Conservation (phyloP, 2,797 vertebrate genomes). For the Poeciliopsis infans region DNA sequence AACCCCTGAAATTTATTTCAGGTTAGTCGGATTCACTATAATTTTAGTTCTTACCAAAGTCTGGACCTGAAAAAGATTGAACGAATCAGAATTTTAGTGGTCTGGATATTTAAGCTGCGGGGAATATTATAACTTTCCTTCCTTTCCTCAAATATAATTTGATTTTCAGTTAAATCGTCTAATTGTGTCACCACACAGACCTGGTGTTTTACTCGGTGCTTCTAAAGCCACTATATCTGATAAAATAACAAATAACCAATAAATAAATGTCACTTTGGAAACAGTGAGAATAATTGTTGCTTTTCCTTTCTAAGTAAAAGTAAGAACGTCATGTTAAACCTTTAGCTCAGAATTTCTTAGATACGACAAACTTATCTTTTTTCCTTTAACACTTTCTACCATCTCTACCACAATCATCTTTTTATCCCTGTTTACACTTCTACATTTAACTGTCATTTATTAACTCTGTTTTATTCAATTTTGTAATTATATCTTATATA, state of each 20-base stretch:
- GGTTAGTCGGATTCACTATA: neutral
- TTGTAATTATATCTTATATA: neutral
- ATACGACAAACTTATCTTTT: neutral
- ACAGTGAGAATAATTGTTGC: neutral
- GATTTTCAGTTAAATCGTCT: neutral
- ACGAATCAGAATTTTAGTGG: neutral
- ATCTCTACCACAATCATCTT: neutral
- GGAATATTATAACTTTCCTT: neutral
- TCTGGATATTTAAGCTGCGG: neutral
- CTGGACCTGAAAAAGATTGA: neutral
- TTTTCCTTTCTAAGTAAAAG: neutral
- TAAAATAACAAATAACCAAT: neutral
- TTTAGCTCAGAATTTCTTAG: neutral
- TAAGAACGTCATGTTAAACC: neutral
- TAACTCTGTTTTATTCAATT: slow-evolving; percentile 40
- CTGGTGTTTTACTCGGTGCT: neutral
- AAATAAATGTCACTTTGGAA: neutral
- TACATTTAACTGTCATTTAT: neutral
- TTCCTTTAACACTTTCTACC: neutral
- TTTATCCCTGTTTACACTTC: neutral
- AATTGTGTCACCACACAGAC: neutral
- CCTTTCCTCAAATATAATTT: neutral
- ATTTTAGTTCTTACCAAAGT: neutral
- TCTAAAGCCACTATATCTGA: neutral
- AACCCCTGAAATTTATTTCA: neutral